These are phyloP conservation scores for Lethenteron reissneri DNA, from an alignment of 2,113 vertebrate genomes.

Conservation along the genomic window DNA sequence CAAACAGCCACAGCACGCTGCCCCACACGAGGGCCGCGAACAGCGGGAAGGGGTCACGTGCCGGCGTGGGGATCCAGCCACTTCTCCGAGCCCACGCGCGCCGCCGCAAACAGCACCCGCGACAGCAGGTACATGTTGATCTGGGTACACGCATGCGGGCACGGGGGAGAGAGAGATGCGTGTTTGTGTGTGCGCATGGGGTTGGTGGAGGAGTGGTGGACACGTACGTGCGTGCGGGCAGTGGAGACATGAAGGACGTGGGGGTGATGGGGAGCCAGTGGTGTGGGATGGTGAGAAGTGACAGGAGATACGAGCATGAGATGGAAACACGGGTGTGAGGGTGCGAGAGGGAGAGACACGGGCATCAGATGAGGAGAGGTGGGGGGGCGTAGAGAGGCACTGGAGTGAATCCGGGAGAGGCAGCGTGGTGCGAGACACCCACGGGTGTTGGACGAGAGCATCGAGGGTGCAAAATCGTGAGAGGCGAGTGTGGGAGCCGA, in stretches of 20 bases:
- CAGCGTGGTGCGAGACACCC: too few species aligned
- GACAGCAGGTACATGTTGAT: conserved; percentile 88
- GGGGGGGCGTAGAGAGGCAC: too few species aligned
- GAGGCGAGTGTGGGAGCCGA: too few species aligned
- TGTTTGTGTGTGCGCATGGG: neutral
- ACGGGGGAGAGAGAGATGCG: neutral
- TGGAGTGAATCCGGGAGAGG: too few species aligned
- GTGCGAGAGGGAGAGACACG: too few species aligned
- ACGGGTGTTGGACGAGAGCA: too few species aligned
- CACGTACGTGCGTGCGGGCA: neutral
- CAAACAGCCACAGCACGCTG: conserved; percentile 73
- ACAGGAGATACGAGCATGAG: too few species aligned
- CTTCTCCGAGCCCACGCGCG: conserved; percentile 58
- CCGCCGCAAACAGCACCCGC: conserved; percentile 52
- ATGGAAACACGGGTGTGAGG: too few species aligned
- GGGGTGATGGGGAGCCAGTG: too few species aligned
- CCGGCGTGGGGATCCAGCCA: conserved; percentile 45
- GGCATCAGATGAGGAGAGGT: too few species aligned
- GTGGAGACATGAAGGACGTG: neutral
- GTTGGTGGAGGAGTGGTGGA: neutral
- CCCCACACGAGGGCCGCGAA: conserved; percentile 55
- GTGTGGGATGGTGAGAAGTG: too few species aligned
- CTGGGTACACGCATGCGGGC: conserved; percentile 20
- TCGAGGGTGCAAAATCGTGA: too few species aligned
- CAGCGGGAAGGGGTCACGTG: conserved; percentile 42